Percentiles rank a stretch among this genome's conserved stretches.
These are phyloP conservation scores for Spongia lamella DNA, from an alignment of 37 sponge, comb jelly and placozoan species.

Conservation along the genomic window DNA sequence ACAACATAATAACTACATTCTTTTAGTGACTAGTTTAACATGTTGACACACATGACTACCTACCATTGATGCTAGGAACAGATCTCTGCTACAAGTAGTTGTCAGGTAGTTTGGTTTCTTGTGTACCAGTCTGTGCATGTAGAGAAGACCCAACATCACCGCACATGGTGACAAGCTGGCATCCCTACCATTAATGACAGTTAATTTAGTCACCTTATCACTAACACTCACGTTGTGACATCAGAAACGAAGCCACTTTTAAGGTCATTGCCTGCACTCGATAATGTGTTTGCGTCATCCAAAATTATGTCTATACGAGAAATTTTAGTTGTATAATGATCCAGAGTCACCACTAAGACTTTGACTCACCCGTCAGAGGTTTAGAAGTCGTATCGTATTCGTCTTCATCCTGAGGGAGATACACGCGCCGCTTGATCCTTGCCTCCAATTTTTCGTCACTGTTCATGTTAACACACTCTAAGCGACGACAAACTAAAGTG, in stretches of 20 bases:
- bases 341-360: not conserved
- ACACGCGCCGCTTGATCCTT: constrained; percentile 44
- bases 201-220: not conserved
- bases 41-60: not conserved
- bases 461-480: not conserved
- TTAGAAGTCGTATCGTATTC: constrained; percentile 47
- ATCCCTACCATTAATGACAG: constrained; percentile 34
- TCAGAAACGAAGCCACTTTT: constrained; percentile 44
- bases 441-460: not conserved
- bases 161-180: constrained; percentile 70
- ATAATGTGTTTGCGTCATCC: constrained; percentile 8
- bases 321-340: not conserved
- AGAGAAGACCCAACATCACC: constrained; percentile 67
- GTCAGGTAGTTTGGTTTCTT: constrained; percentile 48
- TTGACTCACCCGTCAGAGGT: constrained; percentile 52
- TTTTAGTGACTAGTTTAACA: too few species aligned
- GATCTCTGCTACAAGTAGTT: constrained; percentile 37
- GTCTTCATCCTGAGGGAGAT: constrained; percentile 37
- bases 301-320: constrained; percentile 7
- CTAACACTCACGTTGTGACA: constrained; percentile 29
- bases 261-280: constrained; percentile 25
- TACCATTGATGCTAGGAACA: constrained; percentile 74
- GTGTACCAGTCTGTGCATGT: constrained; percentile 56
- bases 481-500: too few species aligned
- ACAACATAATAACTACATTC: too few species aligned